Base-by-base conservation (phyloP, 1,140 invertebrate genomes). In the Coboldia fuscipes region DNA sequence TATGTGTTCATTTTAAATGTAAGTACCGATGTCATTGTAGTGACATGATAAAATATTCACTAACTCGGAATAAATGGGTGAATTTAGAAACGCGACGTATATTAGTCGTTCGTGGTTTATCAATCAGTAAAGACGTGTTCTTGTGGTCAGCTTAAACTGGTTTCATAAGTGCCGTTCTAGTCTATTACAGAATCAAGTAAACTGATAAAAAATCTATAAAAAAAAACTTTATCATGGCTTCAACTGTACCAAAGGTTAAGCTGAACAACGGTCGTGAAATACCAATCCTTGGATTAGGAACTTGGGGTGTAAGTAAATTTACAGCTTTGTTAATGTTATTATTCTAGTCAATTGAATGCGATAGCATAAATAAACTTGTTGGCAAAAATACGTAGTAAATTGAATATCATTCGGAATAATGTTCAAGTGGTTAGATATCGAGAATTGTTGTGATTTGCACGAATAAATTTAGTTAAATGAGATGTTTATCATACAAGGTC, bases 281-380 rank as follows among this genome's bases (percentile, higher is more conserved):
- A 24, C 79, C 79, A 0, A 50, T 69, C 2, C 43, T 83, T 27
- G 81, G 79, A 10, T 53, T 84, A 4, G 80, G 81, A 16, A 84
- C 80, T 4, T 85, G 76, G 76, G 70, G 74, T 46, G 75, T 78
- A 56, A 61, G 58, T 55, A 46, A 8, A 26, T 7, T 14, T 13
- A 23, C 20, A 16, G 23, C 7, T 34, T 3, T 7, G 5, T 2
- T 24, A 34, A 31, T 17, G 16, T 5, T 28, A 6, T 23, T 12
- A 23, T 6, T 23, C 22, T 23, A 6, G 12, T 6, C 12, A 23
- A 7, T 7, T 23, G 22, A 7, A 23, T 23, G 22, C 12, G 6
- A 23, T 12, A n/a, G 22, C 12, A 23, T 23, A 12, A 6, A 23
- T 23, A 23, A 12, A 23, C 22, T 12, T 23, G 12, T 23, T 6